Base-by-base conservation (phyloP, 1,140 invertebrate species). In the Tetragonula clypearis region DNA sequence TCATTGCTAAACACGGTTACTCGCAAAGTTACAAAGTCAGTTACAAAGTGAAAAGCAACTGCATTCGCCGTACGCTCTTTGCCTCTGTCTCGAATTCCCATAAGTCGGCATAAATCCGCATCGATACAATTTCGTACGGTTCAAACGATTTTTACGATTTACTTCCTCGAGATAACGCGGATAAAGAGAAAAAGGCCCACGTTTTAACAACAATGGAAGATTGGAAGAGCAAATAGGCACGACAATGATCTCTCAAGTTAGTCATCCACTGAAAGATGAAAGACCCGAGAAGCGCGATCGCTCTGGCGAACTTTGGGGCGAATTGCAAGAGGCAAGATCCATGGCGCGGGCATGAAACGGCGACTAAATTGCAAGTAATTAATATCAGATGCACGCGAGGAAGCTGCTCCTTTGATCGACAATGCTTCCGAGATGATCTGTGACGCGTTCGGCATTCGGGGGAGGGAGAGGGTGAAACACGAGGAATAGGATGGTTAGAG, bases 381-480 rank as follows among this genome's bases (percentile, higher is more conserved):
- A 82, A 75, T 68, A 74, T 85, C 14, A 56, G 65, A 71, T n/a
- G 78, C 69, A 65, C 62, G 56, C 58, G 30, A 35, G 56, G 84
- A 84, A 68, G 85, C 78, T 87, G 85, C 78, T 87, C 88, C 90
- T 92, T 93, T 91, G 90, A 90, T 93, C 90, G 90, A 84, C 87
- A 90, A 86, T 90, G 84, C 84, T 91, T 88, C 74, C 89, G 89
- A 92, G 90, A 86, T 90, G 88, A 92, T 92, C 87, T 84, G 88
- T 88, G 90, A 92, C 93, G 91, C 90, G 92, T 87, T 92, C 93
- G 93, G 91, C 92, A 94, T 94, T 94, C 94, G 93, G 92, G 92
- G 94, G 94, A 93, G 94, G 94, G 91, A 93, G 91, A 90, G 93
- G 92, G 92, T 92, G 89, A 93, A 94, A 94, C 93, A 95, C 92